A percentile compares a stretch with the other conserved stretches of the same genome.
Conservation (phyloP, 1,140 invertebrate species). For the Hycleus phaleratus region DNA sequence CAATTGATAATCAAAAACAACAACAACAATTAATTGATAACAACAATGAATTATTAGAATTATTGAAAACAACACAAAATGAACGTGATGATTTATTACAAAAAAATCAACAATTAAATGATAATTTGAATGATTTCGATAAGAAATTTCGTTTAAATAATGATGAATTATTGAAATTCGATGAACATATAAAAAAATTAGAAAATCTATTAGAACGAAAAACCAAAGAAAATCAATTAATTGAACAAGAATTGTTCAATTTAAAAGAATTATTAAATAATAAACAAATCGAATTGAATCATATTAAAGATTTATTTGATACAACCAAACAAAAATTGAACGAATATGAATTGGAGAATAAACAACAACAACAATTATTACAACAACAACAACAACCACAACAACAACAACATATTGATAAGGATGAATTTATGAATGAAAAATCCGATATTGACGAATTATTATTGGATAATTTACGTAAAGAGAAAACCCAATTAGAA, state of each 20-base stretch:
- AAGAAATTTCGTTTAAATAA: constrained; percentile 29
- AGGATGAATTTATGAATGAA: constrained; percentile 48
- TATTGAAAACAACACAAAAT: constrained; percentile 77
- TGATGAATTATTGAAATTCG: constrained; percentile 54
- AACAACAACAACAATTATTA: too few relatives aligned
- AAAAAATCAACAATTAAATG: constrained; percentile 73
- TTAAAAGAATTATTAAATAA: constrained; percentile 59
- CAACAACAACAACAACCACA: too few relatives aligned
- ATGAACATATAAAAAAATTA: constrained; percentile 57
- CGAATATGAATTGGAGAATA: constrained; percentile 37
- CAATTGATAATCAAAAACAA: constrained; percentile 39
- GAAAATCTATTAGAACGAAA: constrained; percentile 64
- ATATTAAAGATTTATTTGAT: constrained; percentile 68
- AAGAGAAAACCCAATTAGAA: constrained; percentile 62
- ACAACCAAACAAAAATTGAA: constrained; percentile 67
- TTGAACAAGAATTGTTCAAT: constrained; percentile 62
- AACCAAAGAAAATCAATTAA: constrained; percentile 61
- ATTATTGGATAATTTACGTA: constrained; percentile 58
- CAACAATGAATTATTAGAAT: constrained; percentile 74
- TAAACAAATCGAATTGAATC: constrained; percentile 65
- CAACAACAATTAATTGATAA: constrained; percentile 60
- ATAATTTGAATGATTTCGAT: constrained; percentile 51
- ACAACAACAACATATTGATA: constrained; percentile 41
- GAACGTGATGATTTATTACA: constrained; percentile 62
- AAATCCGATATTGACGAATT: constrained; percentile 63